phyloP scores from a whole-genome alignment of 2,113 vertebrate genomes.

The Suncus etruscus region DNA sequence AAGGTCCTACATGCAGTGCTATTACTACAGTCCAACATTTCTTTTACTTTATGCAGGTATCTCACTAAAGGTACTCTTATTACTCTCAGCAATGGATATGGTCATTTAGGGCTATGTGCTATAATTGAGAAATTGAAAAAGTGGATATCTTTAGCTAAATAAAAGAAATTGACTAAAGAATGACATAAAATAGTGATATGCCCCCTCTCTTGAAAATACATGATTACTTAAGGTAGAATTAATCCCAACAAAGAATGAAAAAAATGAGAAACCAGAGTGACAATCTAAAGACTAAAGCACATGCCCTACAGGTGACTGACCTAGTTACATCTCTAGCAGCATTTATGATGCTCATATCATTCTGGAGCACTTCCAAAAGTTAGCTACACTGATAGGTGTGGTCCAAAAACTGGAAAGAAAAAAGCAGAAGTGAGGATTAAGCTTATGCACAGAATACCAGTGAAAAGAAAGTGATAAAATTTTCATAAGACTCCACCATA shows the following conservation, averaged over 20 bases:
- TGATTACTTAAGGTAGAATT: slow-evolving; percentile 43
- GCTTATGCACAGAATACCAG: not conserved
- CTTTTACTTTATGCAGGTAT: slow-evolving; percentile 36
- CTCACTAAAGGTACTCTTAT: slow-evolving; percentile 47
- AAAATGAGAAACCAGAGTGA: no score
- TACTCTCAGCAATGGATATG: slow-evolving; percentile 44
- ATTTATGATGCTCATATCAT: no score
- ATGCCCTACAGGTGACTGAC: no score
- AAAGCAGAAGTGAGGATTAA: not conserved
- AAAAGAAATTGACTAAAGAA: slow-evolving; percentile 46
- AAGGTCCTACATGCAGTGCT: no score
- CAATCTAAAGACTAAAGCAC: no score
- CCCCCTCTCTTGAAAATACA: not conserved
- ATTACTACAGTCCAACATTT: not conserved
- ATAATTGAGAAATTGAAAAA: slow-evolving; percentile 52
- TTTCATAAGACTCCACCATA: not conserved
- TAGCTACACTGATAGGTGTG: no score
- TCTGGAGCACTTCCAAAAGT: no score
- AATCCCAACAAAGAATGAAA: not conserved
- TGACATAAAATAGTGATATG: not conserved
- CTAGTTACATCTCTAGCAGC: no score
- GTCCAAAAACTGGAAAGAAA: no score
- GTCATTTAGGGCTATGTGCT: slow-evolving; percentile 47
- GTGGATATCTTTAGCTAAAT: slow-evolving; percentile 49
- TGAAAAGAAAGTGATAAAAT: slow-evolving; percentile 12